A percentile compares a stretch with the other conserved stretches of the same genome.
These are phyloP conservation scores for Polyergus mexicanus DNA, from an alignment of 1,140 invertebrate species.

Conservation along the genomic window DNA sequence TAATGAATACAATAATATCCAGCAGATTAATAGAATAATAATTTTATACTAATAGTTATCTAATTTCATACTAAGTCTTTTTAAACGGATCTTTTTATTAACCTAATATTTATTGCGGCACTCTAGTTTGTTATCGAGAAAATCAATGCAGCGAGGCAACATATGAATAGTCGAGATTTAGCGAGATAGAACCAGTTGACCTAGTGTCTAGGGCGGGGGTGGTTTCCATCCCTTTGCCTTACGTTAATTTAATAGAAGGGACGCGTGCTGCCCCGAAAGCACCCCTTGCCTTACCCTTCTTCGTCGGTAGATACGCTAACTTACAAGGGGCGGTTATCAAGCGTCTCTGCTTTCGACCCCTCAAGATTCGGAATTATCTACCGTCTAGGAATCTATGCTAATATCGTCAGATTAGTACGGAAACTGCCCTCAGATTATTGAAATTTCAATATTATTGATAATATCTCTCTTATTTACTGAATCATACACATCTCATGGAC, in stretches of 20 bases:
- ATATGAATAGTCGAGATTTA: conserved; percentile 67
- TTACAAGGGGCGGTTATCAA: conserved; percentile 84
- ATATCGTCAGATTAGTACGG: conserved; percentile 78
- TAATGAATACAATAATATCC: conserved; percentile 23
- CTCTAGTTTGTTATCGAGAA: conserved; percentile 24
- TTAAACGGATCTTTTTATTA: not conserved
- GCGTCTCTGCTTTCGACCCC: conserved; percentile 79
- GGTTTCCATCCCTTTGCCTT: conserved; percentile 81
- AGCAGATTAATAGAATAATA: not conserved
- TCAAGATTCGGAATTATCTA: conserved; percentile 84
- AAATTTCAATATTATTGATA: conserved; percentile 71
- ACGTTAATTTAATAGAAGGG: conserved; percentile 85
- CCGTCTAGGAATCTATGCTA: conserved; percentile 80
- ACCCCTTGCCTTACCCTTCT: conserved; percentile 76
- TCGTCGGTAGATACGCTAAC: conserved; percentile 79
- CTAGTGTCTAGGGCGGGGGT: conserved; percentile 74
- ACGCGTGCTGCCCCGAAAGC: conserved; percentile 80
- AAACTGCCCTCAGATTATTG: conserved; percentile 70
- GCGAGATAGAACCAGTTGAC: conserved; percentile 78
- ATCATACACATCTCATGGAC: not conserved
- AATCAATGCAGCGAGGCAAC: conserved; percentile 35
- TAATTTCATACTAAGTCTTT: conserved; percentile 5
- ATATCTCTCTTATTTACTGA: conserved; percentile 7
- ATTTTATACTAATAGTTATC: conserved; percentile 23
- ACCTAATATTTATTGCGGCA: not conserved